A percentile compares a stretch with the other conserved stretches of the same genome.
phyloP scores from a whole-genome alignment of 1,140 invertebrate genomes.

The Heliconius melpomene region DNA sequence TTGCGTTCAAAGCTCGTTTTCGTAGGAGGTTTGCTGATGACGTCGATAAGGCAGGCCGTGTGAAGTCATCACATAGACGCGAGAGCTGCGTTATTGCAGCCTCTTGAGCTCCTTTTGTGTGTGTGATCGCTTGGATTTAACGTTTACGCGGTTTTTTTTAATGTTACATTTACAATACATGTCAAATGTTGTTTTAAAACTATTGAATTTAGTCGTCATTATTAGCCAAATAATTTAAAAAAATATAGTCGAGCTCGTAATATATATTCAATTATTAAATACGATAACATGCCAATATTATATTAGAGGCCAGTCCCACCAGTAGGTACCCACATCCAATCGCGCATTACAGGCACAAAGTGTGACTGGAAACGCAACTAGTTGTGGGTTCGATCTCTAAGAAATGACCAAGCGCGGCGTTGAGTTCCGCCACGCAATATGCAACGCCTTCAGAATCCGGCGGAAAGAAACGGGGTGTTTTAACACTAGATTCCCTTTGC shows the following conservation, averaged over 20 bases:
- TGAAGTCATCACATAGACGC: constrained; percentile 28
- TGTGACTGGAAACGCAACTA: too few species aligned
- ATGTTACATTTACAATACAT: background rate
- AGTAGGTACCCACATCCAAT: too few species aligned
- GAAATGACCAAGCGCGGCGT: too few species aligned
- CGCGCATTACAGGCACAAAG: too few species aligned
- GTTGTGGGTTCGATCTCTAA: too few species aligned
- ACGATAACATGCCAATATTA: background rate
- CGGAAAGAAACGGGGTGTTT: too few species aligned
- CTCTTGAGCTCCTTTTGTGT: constrained; percentile 28
- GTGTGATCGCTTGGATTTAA: constrained; percentile 26
- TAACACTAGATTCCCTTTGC: too few species aligned
- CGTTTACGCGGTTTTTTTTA: constrained; percentile 21
- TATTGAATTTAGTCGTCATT: too few species aligned
- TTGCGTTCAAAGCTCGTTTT: constrained; percentile 26
- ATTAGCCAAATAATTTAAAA: background rate
- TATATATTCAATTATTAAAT: background rate
- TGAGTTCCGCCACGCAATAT: too few species aligned
- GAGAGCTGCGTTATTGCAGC: constrained; percentile 28
- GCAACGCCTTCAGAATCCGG: too few species aligned
- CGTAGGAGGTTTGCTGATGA: constrained; percentile 31
- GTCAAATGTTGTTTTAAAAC: background rate
- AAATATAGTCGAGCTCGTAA: background rate
- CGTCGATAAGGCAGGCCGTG: constrained; percentile 30
- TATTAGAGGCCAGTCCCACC: too few species aligned